These are phyloP conservation scores for Cloeon dipterum DNA, from an alignment of 2,888 invertebrate species.

Conservation along the genomic window DNA sequence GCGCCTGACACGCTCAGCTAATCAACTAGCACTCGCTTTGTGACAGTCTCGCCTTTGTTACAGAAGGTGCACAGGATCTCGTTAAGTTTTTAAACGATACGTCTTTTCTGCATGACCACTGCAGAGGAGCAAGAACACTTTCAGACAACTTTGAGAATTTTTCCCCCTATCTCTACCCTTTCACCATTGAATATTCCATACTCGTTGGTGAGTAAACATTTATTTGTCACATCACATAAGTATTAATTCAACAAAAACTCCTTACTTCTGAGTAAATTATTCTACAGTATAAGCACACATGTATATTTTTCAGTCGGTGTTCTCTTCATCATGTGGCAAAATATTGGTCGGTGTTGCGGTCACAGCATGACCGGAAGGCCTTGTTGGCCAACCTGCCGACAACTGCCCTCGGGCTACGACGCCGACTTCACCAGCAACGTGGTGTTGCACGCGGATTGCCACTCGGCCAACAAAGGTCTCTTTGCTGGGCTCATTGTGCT, in stretches of 20 bases:
- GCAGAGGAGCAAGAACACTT: constrained; percentile 10
- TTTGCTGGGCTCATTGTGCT: constrained; percentile 41
- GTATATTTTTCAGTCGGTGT: constrained; percentile 39
- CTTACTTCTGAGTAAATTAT: not conserved
- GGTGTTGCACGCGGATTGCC: constrained; percentile 46
- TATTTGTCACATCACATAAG: not conserved
- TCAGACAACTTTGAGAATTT: constrained; percentile 22
- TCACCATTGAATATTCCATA: constrained; percentile 58
- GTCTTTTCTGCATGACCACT: constrained; percentile 9
- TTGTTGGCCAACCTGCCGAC: constrained; percentile 12
- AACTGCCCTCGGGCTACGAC: constrained; percentile 7
- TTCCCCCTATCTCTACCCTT: constrained; percentile 57
- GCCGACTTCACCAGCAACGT: constrained; percentile 23
- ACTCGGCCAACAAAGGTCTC: constrained; percentile 49
- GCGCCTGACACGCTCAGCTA: no score
- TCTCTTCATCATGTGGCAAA: constrained; percentile 49
- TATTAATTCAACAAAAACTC: not conserved
- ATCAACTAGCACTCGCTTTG: no score
- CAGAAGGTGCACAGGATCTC: constrained; percentile 15
- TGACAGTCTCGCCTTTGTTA: no score
- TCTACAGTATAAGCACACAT: no score
- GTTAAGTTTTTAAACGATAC: constrained; percentile 19
- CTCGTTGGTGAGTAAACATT: constrained; percentile 31
- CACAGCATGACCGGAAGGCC: constrained; percentile 17
- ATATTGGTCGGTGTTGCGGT: constrained; percentile 34